phyloP scores from a whole-genome alignment of 2,797 vertebrate species.

The Sus cebifrons region DNA sequence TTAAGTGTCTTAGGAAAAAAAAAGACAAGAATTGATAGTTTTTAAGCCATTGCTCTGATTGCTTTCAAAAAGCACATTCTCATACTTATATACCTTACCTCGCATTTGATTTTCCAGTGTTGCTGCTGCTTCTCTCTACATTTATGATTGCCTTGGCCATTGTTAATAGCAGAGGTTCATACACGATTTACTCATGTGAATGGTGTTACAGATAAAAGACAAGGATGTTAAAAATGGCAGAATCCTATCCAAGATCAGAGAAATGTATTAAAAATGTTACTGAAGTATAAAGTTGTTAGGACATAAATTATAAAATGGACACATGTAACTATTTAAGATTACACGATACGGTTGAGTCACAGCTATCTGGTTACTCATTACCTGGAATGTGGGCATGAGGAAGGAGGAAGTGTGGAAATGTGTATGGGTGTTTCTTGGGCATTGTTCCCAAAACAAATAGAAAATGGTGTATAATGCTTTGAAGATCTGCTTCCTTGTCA shows the following conservation, averaged over 20 bases:
- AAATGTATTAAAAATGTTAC: background rate
- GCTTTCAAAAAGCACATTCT: background rate
- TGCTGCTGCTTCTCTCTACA: background rate
- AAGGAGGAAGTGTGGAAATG: constrained; percentile 73
- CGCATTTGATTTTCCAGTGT: background rate
- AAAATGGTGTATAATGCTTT: background rate
- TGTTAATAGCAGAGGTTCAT: background rate
- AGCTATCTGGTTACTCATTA: constrained; percentile 61
- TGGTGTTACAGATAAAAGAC: background rate
- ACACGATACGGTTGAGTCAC: constrained; percentile 19
- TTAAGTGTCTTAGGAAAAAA: background rate
- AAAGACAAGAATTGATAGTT: background rate
- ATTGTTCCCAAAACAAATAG: constrained; percentile 66
- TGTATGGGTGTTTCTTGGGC: constrained; percentile 27
- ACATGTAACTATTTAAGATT: background rate
- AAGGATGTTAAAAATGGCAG: background rate
- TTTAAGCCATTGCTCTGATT: background rate
- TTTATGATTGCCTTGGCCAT: background rate
- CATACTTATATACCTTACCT: background rate
- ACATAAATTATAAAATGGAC: background rate
- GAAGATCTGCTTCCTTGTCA: constrained; percentile 46
- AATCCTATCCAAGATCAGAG: background rate
- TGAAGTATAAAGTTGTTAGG: constrained; percentile 32
- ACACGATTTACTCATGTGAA: background rate
- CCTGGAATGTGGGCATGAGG: constrained; percentile 33